phyloP scores from a whole-genome alignment of 1,140 invertebrate genomes.

The Cephus cinctus region DNA sequence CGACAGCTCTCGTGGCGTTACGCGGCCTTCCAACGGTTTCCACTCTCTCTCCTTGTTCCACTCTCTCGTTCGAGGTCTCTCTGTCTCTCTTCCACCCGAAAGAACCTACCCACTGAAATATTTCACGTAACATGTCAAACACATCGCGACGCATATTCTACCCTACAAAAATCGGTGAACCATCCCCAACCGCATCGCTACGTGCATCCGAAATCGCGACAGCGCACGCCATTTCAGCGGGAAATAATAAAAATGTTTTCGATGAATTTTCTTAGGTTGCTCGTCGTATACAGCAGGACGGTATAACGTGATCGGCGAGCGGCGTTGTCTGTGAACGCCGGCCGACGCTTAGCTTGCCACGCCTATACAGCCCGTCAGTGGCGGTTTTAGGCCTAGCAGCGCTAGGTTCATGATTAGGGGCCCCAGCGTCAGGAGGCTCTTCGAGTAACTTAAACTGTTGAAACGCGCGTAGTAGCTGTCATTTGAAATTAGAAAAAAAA shows the following conservation, averaged over 20 bases:
- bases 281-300: constrained; percentile 17
- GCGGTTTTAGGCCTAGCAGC: constrained; percentile 32
- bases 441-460: neutral
- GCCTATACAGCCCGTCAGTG: constrained; percentile 22
- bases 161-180: too few species aligned
- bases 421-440: constrained; percentile 18
- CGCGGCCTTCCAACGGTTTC: too few species aligned
- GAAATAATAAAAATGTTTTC: constrained; percentile 42
- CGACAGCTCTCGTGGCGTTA: too few species aligned
- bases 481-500: too few species aligned
- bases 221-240: constrained; percentile 6
- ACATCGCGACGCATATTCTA: too few species aligned
- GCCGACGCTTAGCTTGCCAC: neutral
- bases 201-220: constrained; percentile 14
- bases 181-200: neutral
- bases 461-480: too few species aligned
- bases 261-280: constrained; percentile 46
- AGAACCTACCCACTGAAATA: too few species aligned
- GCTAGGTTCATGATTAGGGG: constrained; percentile 21
- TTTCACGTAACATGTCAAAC: too few species aligned
- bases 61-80: too few species aligned
- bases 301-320: neutral
- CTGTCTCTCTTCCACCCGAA: too few species aligned
- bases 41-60: too few species aligned
- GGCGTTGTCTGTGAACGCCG: neutral